phyloP scores from a whole-genome alignment of 1,140 invertebrate genomes.

The Cotesia glomerata region DNA sequence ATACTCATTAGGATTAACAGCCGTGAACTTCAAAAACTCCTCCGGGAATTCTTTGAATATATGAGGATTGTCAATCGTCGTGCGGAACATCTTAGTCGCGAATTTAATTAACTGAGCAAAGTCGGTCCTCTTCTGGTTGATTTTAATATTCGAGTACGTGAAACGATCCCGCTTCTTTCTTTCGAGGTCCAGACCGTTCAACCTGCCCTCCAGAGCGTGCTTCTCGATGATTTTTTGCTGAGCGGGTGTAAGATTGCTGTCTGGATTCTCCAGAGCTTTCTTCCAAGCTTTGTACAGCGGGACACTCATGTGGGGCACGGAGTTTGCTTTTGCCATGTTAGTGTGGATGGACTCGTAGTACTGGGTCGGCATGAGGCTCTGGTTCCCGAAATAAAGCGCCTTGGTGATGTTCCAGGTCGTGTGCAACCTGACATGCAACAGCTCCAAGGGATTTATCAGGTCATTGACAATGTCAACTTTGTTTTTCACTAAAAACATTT shows the following conservation, averaged over 20 bases:
- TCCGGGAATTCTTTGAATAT: constrained; percentile 78
- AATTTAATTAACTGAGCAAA: constrained; percentile 71
- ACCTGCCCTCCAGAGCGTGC: constrained; percentile 79
- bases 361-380: constrained; percentile 78
- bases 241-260: constrained; percentile 69
- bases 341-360: constrained; percentile 78
- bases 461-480: constrained; percentile 72
- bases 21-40: constrained; percentile 72
- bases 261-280: constrained; percentile 64
- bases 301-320: constrained; percentile 71
- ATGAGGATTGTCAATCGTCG: constrained; percentile 70
- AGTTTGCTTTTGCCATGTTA: constrained; percentile 70
- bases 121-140: constrained; percentile 55
- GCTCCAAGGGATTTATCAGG: constrained; percentile 81
- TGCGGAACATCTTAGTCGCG: constrained; percentile 70
- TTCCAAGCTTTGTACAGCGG: constrained; percentile 74
- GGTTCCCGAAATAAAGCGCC: constrained; percentile 80
- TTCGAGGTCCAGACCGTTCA: constrained; percentile 76
- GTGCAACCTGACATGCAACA: constrained; percentile 74
- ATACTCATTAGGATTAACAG: constrained; percentile 67
- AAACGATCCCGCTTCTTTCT: constrained; percentile 49
- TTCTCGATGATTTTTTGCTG: constrained; percentile 77
- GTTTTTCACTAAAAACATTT: constrained; percentile 44
- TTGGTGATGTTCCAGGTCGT: constrained; percentile 87
- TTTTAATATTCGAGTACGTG: constrained; percentile 60